Evolutionary conservation across 2,797 vertebrate genomes (phyloP).

Genomic region (Mus minutoides): DNA sequence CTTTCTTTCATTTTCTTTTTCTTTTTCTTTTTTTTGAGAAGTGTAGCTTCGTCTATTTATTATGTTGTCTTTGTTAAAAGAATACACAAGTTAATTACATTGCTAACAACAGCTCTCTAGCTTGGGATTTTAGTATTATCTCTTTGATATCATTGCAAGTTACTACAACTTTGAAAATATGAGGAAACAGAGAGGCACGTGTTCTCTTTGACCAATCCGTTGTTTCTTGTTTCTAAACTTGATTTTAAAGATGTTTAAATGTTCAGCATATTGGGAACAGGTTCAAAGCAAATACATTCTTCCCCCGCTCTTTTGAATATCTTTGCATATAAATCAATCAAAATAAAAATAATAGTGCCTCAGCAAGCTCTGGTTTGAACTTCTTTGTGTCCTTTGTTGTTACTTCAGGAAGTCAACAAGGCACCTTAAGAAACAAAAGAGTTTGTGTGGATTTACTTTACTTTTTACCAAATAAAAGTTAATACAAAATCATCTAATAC

Average conservation of each 20-base stretch:
- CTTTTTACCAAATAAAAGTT: not conserved
- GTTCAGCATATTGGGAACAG: not conserved
- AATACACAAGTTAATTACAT: not conserved
- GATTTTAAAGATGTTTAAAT: slow-evolving; percentile 52
- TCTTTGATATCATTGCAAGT: not conserved
- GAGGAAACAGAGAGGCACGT: not conserved
- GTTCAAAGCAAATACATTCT: slow-evolving; percentile 10
- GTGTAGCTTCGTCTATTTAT: not conserved
- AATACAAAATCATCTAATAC: not conserved
- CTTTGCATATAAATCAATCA: slow-evolving; percentile 31
- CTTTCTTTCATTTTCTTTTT: too few relatives aligned
- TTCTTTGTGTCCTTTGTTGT: slow-evolving; percentile 20
- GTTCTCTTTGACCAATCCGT: not conserved
- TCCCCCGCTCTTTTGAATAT: slow-evolving; percentile 3
- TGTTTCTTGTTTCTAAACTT: not conserved
- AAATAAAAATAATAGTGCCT: slow-evolving; percentile 59
- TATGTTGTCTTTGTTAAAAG: not conserved
- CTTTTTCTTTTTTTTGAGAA: not conserved
- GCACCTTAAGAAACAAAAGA: slow-evolving; percentile 14
- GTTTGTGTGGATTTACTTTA: not conserved
- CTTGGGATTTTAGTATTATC: not conserved
- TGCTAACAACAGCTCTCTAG: not conserved
- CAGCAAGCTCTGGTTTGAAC: not conserved
- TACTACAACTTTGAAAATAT: not conserved
- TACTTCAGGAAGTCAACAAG: slow-evolving; percentile 47